A percentile compares a stretch with the other conserved stretches of the same genome.
Conservation (phyloP, 2,888 invertebrate species). For the Calephelis perditalis region DNA sequence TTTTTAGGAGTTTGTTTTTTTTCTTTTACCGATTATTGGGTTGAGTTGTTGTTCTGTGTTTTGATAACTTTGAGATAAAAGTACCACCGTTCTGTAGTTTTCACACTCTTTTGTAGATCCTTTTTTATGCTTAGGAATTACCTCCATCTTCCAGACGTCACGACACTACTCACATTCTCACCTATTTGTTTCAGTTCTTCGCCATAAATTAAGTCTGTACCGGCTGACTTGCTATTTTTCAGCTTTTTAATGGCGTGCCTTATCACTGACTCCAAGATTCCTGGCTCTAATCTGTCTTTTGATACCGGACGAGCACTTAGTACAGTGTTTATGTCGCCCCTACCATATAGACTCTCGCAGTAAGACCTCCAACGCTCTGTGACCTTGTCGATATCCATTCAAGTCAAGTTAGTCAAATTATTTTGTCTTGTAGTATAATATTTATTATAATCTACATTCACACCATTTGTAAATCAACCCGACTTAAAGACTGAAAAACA, state of each 20-base stretch:
- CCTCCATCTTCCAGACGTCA: neutral
- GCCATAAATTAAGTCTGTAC: neutral
- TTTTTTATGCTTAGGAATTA: conserved; percentile 7
- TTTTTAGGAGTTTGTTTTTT: too few relatives aligned
- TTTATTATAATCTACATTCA: too few relatives aligned
- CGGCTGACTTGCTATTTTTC: conserved; percentile 1
- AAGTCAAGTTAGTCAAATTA: too few relatives aligned
- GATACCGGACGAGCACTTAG: too few relatives aligned
- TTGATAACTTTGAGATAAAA: neutral
- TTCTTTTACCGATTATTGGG: too few relatives aligned
- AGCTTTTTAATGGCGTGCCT: neutral
- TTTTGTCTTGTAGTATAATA: too few relatives aligned
- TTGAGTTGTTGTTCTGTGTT: too few relatives aligned
- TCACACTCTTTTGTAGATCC: neutral
- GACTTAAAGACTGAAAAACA: too few relatives aligned
- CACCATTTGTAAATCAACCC: too few relatives aligned
- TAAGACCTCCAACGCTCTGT: conserved; percentile 6
- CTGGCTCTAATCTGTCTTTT: neutral
- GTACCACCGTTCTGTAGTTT: conserved; percentile 6
- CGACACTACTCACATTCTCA: too few relatives aligned
- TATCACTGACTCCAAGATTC: neutral
- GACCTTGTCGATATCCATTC: conserved; percentile 10
- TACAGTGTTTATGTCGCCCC: neutral
- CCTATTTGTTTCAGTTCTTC: too few relatives aligned
- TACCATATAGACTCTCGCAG: neutral